Evolutionary conservation across 2,888 invertebrate genomes (phyloP).

Genomic region (Cerastis rubricosa): DNA sequence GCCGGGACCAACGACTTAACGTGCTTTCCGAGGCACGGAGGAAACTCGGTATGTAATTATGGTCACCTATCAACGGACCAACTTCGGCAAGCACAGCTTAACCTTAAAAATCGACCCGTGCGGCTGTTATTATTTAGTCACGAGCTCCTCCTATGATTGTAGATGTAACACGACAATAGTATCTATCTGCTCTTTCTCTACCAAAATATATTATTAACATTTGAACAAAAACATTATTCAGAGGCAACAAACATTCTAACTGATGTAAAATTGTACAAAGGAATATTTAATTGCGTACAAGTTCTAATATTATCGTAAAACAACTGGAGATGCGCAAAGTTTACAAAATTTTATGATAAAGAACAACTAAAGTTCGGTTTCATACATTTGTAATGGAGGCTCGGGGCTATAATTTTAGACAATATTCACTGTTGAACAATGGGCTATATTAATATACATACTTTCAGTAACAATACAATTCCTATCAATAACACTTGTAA

Average conservation of each 20-base stretch:
- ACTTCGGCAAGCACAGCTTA: too few relatives aligned
- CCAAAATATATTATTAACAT: slow-evolving; percentile 3
- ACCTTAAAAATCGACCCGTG: too few relatives aligned
- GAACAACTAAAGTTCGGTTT: slow-evolving; percentile 42
- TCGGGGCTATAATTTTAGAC: background rate
- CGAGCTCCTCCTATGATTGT: too few relatives aligned
- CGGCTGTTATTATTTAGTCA: too few relatives aligned
- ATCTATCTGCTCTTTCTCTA: background rate
- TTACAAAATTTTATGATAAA: slow-evolving; percentile 39
- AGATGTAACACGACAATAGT: too few relatives aligned
- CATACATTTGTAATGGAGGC: slow-evolving; percentile 41
- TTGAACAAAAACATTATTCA: background rate
- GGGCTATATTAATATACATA: background rate
- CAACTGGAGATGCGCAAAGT: slow-evolving; percentile 34
- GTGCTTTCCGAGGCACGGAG: too few relatives aligned
- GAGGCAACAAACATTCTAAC: slow-evolving; percentile 9
- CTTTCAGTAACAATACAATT: too few relatives aligned
- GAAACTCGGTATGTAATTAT: too few relatives aligned
- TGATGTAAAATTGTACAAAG: slow-evolving; percentile 19
- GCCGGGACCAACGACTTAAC: too few relatives aligned
- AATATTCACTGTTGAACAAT: slow-evolving; percentile 11
- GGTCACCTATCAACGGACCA: too few relatives aligned
- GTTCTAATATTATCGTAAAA: slow-evolving; percentile 34
- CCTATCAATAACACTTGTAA: too few relatives aligned
- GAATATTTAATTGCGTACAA: slow-evolving; percentile 22